phyloP scores from a whole-genome alignment of 2,113 vertebrate genomes.

The Heterocephalus glaber region DNA sequence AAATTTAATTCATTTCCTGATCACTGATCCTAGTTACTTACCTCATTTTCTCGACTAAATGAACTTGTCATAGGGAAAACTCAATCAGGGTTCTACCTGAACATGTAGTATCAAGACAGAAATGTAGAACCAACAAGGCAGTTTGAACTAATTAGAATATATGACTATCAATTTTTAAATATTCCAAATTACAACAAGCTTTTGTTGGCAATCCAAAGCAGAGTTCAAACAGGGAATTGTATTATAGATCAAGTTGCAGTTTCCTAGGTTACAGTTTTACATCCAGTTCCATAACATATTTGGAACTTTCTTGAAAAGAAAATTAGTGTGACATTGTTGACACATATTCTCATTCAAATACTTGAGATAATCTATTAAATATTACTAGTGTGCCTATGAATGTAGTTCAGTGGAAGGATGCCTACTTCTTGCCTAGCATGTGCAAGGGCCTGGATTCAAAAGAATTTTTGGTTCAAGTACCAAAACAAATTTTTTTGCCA shows the following conservation, averaged over 20 bases:
- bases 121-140: background rate
- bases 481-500: background rate
- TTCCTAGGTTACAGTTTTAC: background rate
- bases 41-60: background rate
- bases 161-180: background rate
- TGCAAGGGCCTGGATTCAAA: background rate
- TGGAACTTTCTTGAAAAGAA: background rate
- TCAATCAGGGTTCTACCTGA: background rate
- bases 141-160: slow-evolving; percentile 29
- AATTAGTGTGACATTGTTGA: background rate
- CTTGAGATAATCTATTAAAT: background rate
- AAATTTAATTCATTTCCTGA: slow-evolving; percentile 12
- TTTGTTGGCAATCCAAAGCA: slow-evolving; percentile 30
- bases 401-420: background rate
- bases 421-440: background rate
- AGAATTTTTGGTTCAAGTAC: background rate
- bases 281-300: background rate
- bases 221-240: background rate
- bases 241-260: background rate
- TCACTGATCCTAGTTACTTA: background rate
- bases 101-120: background rate
- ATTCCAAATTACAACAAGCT: background rate
- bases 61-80: background rate
- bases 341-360: background rate
- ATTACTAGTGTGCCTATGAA: background rate